Evolutionary conservation across 2,888 invertebrate genomes (phyloP).

Genomic region (Octonoba sinensis): DNA sequence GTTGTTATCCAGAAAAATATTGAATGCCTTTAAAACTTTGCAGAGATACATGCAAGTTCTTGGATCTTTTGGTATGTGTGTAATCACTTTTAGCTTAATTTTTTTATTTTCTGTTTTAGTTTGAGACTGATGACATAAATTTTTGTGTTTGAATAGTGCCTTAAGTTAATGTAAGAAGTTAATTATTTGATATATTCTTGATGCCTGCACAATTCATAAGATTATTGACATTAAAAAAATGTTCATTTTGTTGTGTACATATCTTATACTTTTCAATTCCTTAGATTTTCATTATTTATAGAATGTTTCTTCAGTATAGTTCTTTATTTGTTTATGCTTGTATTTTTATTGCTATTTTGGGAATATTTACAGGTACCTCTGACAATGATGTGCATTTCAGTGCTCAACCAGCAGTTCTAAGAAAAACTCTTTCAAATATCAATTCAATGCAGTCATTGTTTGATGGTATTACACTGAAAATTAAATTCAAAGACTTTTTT

Average conservation of each 20-base stretch:
- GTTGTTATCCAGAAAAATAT: slow-evolving; percentile 28
- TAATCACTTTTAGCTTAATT: too few species aligned
- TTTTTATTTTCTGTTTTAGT: neutral
- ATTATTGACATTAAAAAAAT: too few species aligned
- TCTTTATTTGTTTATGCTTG: too few species aligned
- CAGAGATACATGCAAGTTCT: slow-evolving; percentile 38
- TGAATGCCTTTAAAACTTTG: slow-evolving; percentile 42
- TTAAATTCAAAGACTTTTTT: slow-evolving; percentile 1
- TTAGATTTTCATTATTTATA: too few species aligned
- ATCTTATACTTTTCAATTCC: too few species aligned
- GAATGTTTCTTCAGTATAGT: too few species aligned
- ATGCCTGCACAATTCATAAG: too few species aligned
- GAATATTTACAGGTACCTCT: slow-evolving; percentile 25
- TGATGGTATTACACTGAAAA: slow-evolving; percentile 68
- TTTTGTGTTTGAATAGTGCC: neutral
- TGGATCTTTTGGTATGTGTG: slow-evolving; percentile 23
- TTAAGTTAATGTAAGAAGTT: too few species aligned
- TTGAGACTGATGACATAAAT: neutral
- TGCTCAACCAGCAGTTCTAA: slow-evolving; percentile 69
- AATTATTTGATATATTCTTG: too few species aligned
- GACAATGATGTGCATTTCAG: slow-evolving; percentile 24
- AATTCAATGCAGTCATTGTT: slow-evolving; percentile 69
- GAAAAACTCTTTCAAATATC: slow-evolving; percentile 68
- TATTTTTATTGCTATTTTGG: neutral
- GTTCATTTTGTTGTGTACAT: too few species aligned